Evolutionary conservation across 2,888 invertebrate species (phyloP), one percentile per base, ranked within the genome.

Genomic region (Ctena decussata): DNA sequence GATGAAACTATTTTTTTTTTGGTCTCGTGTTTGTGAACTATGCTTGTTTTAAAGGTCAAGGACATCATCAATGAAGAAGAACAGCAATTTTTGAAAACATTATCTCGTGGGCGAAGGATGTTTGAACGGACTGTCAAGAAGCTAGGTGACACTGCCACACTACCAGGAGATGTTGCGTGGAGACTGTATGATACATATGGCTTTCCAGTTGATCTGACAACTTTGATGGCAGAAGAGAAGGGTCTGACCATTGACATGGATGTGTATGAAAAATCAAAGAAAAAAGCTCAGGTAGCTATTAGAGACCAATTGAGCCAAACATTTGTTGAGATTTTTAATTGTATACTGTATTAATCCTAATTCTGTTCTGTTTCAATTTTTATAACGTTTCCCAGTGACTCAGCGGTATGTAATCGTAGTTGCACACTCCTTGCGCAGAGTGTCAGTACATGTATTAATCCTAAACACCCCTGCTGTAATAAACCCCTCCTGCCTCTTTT

Each of bases 41-140:
- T 49, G 18, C 5, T 21, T 49, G 8, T n/a, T 60, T 85, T 88
- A 12, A 80, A 96, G 96, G 94, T 96, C 6, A 98, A 98, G 92
- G 98, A 99, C 95, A 97, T 98, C 15, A 99, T 99, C 78, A 99
- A 99, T 96, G 99, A 99, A 96, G 99, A 99, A 96, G 99, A 99
- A 96, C 96, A 97, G 57, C 99, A 99, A 96, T 99, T 99, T 96
- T 96, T 99, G 90, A 99, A 99, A 96, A 99, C 99, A 0, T 96
- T 99, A 44, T 97, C 97, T 0, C 97, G 99, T 86, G 99, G 99
- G 0, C 97, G 98, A 89, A 98, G 98, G 95, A 96, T 99, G 65
- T 96, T 99, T 15, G 98, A 99, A 95, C 97, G 99, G 93, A 99
- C 99, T 0, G 98, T 99, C 87, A 97, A 97, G 78, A 98, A 98